phyloP scores from a whole-genome alignment of 2,113 vertebrate genomes.

The Pollachius pollachius region DNA sequence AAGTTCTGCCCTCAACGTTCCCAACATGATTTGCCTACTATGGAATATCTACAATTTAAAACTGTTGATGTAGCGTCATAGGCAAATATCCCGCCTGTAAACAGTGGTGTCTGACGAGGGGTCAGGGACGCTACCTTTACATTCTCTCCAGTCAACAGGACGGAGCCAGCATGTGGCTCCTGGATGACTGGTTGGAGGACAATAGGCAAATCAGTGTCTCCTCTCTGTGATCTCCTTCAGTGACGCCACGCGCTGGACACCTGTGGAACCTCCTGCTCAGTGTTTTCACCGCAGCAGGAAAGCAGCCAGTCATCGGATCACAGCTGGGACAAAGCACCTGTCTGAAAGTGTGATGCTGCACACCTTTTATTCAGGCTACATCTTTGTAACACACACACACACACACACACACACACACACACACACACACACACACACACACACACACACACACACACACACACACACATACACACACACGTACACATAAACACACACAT shows the following conservation, averaged over 20 bases:
- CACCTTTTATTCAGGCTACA: neutral
- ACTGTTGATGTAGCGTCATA: too few relatives aligned
- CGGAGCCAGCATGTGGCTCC: neutral
- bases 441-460: neutral
- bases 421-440: neutral
- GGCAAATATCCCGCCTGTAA: too few relatives aligned
- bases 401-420: neutral
- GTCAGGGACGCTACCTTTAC: too few relatives aligned
- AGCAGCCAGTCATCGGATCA: constrained; percentile 34
- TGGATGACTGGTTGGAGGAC: constrained; percentile 7
- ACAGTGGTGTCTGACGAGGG: too few relatives aligned
- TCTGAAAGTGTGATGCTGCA: constrained; percentile 43
- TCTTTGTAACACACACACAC: neutral
- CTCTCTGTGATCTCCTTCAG: constrained; percentile 12
- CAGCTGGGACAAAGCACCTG: constrained; percentile 14
- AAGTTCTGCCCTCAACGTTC: too few relatives aligned
- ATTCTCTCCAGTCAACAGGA: too few relatives aligned
- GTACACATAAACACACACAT: neutral
- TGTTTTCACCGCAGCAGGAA: constrained; percentile 34
- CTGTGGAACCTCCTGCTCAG: constrained; percentile 42
- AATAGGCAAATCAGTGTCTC: constrained; percentile 30
- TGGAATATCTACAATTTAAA: too few relatives aligned
- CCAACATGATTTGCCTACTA: too few relatives aligned
- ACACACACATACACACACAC: neutral
- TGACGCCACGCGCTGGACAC: constrained; percentile 18